Evolutionary conservation across 2,113 vertebrate species (phyloP).

Genomic region (Pandion haliaetus): DNA sequence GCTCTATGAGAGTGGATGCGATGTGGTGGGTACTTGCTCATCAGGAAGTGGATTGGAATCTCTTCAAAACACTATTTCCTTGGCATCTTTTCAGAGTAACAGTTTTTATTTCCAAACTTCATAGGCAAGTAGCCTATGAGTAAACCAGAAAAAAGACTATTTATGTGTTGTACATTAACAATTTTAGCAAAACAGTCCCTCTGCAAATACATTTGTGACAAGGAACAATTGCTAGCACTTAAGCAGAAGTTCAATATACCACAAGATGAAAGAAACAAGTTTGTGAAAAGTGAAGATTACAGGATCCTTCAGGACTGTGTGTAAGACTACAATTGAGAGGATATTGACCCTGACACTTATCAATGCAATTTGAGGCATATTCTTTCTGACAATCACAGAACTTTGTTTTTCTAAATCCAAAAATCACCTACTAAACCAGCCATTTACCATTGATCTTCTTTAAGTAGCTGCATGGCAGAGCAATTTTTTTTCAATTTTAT

Average conservation of each 20-base stretch:
- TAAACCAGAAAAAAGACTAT: neutral
- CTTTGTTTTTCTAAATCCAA: neutral
- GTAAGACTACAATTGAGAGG: neutral
- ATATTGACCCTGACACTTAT: neutral
- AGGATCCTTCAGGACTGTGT: neutral
- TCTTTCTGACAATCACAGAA: neutral
- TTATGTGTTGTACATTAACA: neutral
- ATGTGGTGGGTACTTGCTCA: neutral
- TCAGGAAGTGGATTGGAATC: neutral
- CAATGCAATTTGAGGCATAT: neutral
- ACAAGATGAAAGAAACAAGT: neutral
- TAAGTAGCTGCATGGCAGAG: neutral
- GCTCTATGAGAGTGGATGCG: neutral
- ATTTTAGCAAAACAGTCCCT: neutral
- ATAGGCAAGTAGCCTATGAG: neutral
- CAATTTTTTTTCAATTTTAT: neutral
- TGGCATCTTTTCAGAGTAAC: neutral
- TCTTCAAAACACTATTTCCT: neutral
- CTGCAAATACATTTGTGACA: neutral
- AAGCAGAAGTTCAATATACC: neutral
- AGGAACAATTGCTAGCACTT: neutral
- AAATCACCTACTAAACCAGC: neutral
- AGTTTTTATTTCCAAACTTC: neutral
- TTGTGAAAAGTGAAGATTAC: neutral
- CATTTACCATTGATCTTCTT: neutral